phyloP scores from a whole-genome alignment of 1,140 invertebrate species.

The Mamestra configurata region DNA sequence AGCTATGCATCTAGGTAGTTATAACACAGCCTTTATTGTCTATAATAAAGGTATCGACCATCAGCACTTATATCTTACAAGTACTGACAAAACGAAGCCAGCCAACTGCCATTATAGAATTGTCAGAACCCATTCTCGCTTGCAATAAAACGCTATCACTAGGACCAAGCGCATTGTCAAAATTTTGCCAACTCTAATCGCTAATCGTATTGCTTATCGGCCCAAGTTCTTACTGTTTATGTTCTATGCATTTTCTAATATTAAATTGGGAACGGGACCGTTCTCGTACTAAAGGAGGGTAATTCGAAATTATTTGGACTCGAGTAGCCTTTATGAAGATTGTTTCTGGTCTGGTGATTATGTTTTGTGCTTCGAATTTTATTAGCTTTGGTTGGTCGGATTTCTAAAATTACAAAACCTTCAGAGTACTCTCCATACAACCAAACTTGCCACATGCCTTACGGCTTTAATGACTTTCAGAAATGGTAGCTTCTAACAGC shows the following conservation, averaged over 20 bases:
- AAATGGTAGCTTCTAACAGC: too few relatives aligned
- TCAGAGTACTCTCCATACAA: too few relatives aligned
- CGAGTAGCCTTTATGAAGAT: background rate
- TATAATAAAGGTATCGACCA: background rate
- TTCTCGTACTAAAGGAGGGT: conserved; percentile 8
- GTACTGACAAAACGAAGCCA: background rate
- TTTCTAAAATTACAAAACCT: too few relatives aligned
- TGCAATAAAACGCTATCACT: conserved; percentile 22
- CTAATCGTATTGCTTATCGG: conserved; percentile 46
- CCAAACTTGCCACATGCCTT: too few relatives aligned
- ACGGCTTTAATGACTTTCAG: too few relatives aligned
- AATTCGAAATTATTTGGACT: conserved; percentile 17
- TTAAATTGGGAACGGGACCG: conserved; percentile 26
- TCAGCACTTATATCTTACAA: background rate
- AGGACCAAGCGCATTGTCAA: conserved; percentile 24
- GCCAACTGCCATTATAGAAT: background rate
- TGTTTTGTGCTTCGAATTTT: conserved; percentile 13
- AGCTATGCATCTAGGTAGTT: too few relatives aligned
- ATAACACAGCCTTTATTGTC: background rate
- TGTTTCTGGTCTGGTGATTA: conserved; percentile 11
- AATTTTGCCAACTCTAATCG: conserved; percentile 53
- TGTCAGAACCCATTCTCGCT: background rate
- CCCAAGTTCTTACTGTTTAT: conserved; percentile 45
- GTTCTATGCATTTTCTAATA: conserved; percentile 50
- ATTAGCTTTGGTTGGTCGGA: background rate